Conservation (phyloP, 2,797 vertebrate species). For the Vespertilio murinus region DNA sequence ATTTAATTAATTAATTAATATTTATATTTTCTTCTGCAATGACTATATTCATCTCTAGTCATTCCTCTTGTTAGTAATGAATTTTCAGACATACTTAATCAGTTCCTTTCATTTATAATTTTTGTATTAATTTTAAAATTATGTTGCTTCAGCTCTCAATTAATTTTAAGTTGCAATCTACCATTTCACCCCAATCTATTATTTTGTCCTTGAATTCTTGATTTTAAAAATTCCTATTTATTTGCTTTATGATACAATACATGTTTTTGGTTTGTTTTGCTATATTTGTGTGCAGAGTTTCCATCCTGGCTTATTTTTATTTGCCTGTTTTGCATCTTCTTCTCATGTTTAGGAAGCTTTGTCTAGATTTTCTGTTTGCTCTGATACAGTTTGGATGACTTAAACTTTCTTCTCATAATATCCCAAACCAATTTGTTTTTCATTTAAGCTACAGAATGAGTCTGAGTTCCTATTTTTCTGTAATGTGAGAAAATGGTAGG, state of each 20-base stretch:
- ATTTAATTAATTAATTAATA: background rate
- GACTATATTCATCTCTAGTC: background rate
- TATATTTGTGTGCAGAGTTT: background rate
- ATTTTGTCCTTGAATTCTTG: background rate
- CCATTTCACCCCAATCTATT: background rate
- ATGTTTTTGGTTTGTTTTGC: background rate
- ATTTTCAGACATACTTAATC: background rate
- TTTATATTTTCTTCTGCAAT: background rate
- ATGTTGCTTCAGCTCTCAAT: background rate
- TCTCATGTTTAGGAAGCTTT: background rate
- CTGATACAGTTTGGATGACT: background rate
- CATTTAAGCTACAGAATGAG: background rate
- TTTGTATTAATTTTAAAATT: slow-evolving; percentile 12
- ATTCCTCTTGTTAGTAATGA: background rate
- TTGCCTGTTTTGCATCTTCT: background rate
- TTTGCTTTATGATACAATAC: background rate
- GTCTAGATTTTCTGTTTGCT: background rate
- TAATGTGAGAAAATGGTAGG: background rate
- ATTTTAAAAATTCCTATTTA: background rate
- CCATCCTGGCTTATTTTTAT: background rate
- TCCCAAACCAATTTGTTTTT: background rate
- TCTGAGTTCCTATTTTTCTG: background rate
- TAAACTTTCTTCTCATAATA: background rate
- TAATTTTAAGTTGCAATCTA: background rate
- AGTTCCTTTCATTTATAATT: background rate